Evolutionary conservation across 2,888 invertebrate genomes (phyloP), one percentile per base, ranked within the genome.

Genomic region (Caenorhabditis drosophilae): DNA sequence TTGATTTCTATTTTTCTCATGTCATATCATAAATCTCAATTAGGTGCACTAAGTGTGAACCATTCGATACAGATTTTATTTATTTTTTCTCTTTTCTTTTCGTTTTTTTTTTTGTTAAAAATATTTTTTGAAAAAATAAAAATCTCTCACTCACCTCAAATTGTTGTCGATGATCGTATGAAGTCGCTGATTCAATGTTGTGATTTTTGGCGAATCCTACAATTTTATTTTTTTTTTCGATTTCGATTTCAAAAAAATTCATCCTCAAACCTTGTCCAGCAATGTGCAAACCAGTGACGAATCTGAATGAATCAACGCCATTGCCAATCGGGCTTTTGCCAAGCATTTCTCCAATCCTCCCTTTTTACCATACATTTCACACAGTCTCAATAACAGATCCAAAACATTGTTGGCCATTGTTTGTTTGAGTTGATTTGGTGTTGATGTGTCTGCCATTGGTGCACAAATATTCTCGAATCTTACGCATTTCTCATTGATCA

Each of bases 281-380:
- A 64, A 55, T 16, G 52, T 55, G 23, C 71, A 71, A 7, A 72
- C 59, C 7, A 60, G 44, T 1, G 60, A 26, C 2, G 75, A 58
- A 16, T 75, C 73, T 16, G 61, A 66, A 40, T 73, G 69, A 35
- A 75, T 38, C 12, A 75, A 55, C 15, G 70, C 68, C 0, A 75
- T 55, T 7, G 63, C 60, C 12, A 71, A 49, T 23, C 73, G 62
- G 9, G 71, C 70, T 40, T 66, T 46, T 1, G 62, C 45, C 16
- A 75, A 34, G 27, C 44, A 23, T 27, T 16, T 26, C 2, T 16
- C n/a, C 2, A 12, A 20, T 22, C 35, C 18, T 12, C 31, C 22
- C 15, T 15, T 31, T 4, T 34, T 22, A 2, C 50, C 22, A 20
- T 62, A 52, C 23, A 51, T 22, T 27, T 58, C 58, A 34, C 64